Evolutionary conservation across 2,797 vertebrate genomes (phyloP).

Genomic region (Capromys pilorides): DNA sequence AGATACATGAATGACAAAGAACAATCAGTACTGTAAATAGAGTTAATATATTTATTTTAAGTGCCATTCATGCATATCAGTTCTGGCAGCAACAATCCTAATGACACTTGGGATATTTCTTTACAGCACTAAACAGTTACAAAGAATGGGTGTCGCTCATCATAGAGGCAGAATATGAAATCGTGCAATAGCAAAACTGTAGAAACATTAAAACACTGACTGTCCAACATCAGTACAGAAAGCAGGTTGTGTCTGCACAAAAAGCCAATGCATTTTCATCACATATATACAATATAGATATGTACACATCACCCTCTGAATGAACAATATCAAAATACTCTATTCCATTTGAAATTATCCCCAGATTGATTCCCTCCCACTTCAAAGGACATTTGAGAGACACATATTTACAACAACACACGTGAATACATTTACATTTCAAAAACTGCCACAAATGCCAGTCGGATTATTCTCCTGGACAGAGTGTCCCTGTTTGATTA

Average conservation of each 20-base stretch:
- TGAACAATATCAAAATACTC: slow-evolving; percentile 98
- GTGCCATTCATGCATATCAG: slow-evolving; percentile 98
- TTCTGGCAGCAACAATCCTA: slow-evolving; percentile 93
- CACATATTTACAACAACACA: slow-evolving; percentile 94
- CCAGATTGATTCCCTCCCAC: slow-evolving; percentile 87
- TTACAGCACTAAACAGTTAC: slow-evolving; percentile 97
- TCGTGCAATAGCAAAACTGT: slow-evolving; percentile 95
- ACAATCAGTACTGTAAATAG: slow-evolving; percentile 83
- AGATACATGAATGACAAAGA: slow-evolving; percentile 54
- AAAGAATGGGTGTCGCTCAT: slow-evolving; percentile 93
- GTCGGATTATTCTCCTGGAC: slow-evolving; percentile 83
- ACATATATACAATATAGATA: slow-evolving; percentile 99
- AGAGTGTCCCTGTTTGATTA: slow-evolving; percentile 73
- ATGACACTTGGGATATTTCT: slow-evolving; percentile 95
- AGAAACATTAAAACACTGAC: slow-evolving; percentile 98
- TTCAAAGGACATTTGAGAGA: slow-evolving; percentile 92
- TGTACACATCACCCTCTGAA: slow-evolving; percentile 95
- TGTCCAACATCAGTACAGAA: slow-evolving; percentile 95
- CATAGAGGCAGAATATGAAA: slow-evolving; percentile 95
- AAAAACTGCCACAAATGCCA: slow-evolving; percentile 93
- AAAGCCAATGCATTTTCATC: slow-evolving; percentile 95
- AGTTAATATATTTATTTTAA: slow-evolving; percentile 96
- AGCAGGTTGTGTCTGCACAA: slow-evolving; percentile 95
- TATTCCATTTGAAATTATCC: slow-evolving; percentile 90
- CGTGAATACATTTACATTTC: slow-evolving; percentile 94